A percentile compares a stretch with the other conserved stretches of the same genome.
phyloP scores from a whole-genome alignment of 2,113 vertebrate genomes.

The Chaetops frenatus region DNA sequence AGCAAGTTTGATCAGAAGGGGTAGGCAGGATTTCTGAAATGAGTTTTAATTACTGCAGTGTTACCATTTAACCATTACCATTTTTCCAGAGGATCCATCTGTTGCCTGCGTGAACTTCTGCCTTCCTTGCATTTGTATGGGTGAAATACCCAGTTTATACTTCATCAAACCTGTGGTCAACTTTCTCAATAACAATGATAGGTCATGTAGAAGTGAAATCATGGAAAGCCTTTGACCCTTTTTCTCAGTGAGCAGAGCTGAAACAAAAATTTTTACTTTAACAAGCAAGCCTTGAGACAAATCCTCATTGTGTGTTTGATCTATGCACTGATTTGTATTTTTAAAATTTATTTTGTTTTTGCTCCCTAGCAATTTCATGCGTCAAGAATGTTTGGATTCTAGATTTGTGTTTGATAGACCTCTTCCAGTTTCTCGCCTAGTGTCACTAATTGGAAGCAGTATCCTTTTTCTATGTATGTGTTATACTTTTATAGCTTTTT shows the following conservation, averaged over 20 bases:
- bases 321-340: background rate
- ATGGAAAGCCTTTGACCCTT: background rate
- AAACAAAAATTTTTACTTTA: background rate
- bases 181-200: background rate
- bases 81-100: background rate
- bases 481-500: background rate
- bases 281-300: background rate
- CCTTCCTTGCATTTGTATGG: background rate
- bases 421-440: constrained; percentile 91
- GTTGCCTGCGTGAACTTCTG: background rate
- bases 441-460: constrained; percentile 97
- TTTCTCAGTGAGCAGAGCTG: background rate
- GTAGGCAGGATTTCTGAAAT: background rate
- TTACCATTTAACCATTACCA: background rate
- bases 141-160: background rate
- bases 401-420: constrained; percentile 96
- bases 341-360: background rate
- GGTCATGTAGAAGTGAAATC: background rate
- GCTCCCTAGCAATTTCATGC: constrained; percentile 90
- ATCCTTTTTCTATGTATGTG: constrained; percentile 75
- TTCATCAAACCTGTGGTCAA: background rate
- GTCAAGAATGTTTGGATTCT: constrained; percentile 97
- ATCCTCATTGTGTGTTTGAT: background rate
- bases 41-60: background rate
- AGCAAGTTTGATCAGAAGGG: background rate